These are phyloP conservation scores for Athene noctua DNA, from an alignment of 2,113 vertebrate genomes.

Conservation along the genomic window DNA sequence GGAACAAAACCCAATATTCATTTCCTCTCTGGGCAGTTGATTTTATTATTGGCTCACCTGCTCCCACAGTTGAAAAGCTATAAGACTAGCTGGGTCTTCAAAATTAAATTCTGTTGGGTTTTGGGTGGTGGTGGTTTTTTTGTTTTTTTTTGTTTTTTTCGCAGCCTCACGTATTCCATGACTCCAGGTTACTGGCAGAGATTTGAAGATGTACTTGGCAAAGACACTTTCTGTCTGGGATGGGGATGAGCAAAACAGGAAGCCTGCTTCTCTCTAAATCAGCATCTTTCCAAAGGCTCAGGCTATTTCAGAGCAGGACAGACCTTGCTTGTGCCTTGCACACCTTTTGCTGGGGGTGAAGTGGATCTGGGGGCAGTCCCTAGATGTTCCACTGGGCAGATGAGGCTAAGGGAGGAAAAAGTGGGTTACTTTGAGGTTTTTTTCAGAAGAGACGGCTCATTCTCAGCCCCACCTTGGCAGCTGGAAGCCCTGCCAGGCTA, in stretches of 20 bases:
- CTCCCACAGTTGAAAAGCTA: background rate
- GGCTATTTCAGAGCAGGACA: background rate
- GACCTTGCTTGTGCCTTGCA: background rate
- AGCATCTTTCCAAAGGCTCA: background rate
- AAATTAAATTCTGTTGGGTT: constrained; percentile 32
- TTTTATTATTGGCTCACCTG: constrained; percentile 57
- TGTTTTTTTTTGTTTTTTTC: background rate
- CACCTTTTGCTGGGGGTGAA: background rate
- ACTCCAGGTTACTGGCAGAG: constrained; percentile 34
- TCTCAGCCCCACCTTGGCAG: background rate
- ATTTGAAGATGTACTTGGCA: background rate
- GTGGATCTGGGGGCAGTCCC: background rate
- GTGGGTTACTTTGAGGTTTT: background rate
- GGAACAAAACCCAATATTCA: constrained; percentile 57
- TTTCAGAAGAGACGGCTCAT: background rate
- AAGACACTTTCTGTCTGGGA: constrained; percentile 15
- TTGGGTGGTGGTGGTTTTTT: background rate
- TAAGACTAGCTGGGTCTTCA: constrained; percentile 13
- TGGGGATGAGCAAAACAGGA: constrained; percentile 24
- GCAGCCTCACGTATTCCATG: background rate
- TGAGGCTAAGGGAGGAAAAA: background rate
- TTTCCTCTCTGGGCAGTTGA: constrained; percentile 58
- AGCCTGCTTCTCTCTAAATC: background rate
- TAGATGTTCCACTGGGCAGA: background rate
- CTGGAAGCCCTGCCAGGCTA: background rate